Evolutionary conservation across 2,113 vertebrate species (phyloP), one percentile per base, ranked within the genome.

Genomic region (Corydoras sp.): DNA sequence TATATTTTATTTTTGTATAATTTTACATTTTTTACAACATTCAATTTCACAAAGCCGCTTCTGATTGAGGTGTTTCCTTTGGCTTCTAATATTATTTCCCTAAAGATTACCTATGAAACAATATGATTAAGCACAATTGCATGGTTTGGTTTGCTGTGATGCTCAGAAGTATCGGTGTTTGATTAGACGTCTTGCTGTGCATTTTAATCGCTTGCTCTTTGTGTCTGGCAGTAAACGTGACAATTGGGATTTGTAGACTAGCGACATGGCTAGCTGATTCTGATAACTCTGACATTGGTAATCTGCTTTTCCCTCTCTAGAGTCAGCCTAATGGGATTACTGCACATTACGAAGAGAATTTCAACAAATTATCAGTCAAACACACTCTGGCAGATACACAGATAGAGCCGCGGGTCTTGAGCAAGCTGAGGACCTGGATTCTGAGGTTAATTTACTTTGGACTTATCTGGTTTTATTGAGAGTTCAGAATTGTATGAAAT

Each of bases 321-420:
- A 68, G 72, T 15, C n/a, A 24, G 59, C 50, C 50, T 68, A 68
- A 74, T 54, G 58, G 72, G 65, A 74, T 74, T 74, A 68, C 64
- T 62, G 62, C 32, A 74, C 65, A 74, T 68, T 62, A 62, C 2
- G 9, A 58, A 68, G 12, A 68, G 50, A 56, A 68, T 68, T 67
- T 30, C 59, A 74, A 48, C 59, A 68, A 62, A 74, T 68, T 62
- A 73, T 68, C 58, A 62, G 72, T 55, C 65, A 43, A 56, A 31
- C 9, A 54, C 65, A 62, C 49, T 32, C 30, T 32, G 62, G 50
- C 12, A 62, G 58, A 61, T 67, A 58, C 58, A 13, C 62, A 72
- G 60, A 71, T 63, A 48, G 13, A 50, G 55, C 18, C 30, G 18
- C 18, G 18, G 18, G 18, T 24, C 18, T 43, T 53, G 24, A 35